Evolutionary conservation across 2,888 invertebrate species (phyloP).

Genomic region (Protophormia terraenovae): DNA sequence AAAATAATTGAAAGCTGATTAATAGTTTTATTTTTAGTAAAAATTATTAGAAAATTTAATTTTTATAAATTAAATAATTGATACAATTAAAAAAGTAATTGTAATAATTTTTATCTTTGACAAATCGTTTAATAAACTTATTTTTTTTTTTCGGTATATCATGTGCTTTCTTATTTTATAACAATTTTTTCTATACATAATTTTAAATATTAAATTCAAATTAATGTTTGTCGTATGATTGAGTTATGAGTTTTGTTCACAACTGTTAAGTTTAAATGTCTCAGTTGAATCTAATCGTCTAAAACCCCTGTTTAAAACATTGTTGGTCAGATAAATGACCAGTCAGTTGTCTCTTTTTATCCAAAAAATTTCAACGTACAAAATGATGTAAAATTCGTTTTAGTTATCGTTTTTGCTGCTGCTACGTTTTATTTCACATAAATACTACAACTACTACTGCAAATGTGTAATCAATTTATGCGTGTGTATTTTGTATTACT

Average conservation of each 20-base stretch:
- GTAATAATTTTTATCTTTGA: no score
- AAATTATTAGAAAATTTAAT: no score
- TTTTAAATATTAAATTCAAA: no score
- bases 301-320: constrained; percentile 45
- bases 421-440: constrained; percentile 30
- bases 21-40: no score
- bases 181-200: no score
- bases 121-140: no score
- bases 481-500: not conserved
- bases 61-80: no score
- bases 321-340: constrained; percentile 62
- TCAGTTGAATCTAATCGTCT: constrained; percentile 42
- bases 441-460: constrained; percentile 4
- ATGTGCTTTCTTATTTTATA: no score
- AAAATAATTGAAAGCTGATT: no score
- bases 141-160: no score
- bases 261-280: constrained; percentile 29
- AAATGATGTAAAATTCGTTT: constrained; percentile 19
- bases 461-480: constrained; percentile 53
- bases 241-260: not conserved
- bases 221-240: not conserved
- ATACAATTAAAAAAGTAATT: no score
- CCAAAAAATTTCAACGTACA: not conserved
- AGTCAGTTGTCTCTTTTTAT: constrained; percentile 32
- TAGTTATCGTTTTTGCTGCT: not conserved